These are phyloP conservation scores for Andrena camellia DNA, from an alignment of 2,888 invertebrate species.

Conservation along the genomic window DNA sequence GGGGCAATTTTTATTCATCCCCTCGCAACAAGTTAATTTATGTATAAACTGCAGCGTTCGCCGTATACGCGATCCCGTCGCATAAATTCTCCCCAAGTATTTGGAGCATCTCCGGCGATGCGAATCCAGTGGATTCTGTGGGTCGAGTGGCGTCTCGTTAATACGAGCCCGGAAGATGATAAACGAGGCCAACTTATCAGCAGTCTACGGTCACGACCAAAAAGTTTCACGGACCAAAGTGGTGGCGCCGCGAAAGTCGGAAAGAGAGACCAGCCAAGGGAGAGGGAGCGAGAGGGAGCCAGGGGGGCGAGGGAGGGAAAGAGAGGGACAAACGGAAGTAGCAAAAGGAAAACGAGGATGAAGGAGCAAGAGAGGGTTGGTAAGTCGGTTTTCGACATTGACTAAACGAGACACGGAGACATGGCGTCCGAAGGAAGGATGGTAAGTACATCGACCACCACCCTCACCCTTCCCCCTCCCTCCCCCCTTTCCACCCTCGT, in stretches of 20 bases:
- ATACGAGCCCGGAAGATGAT: conserved; percentile 73
- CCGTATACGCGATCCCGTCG: conserved; percentile 30
- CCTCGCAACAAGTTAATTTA: conserved; percentile 69
- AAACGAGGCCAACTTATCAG: conserved; percentile 76
- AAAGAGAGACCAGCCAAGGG: conserved; percentile 38
- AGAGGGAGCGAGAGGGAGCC: background rate
- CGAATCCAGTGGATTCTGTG: conserved; percentile 71
- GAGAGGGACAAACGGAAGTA: conserved; percentile 45
- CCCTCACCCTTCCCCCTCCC: conserved; percentile 41
- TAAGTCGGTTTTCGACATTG: conserved; percentile 79
- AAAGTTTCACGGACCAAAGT: conserved; percentile 71
- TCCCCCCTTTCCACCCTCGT: conserved; percentile 14
- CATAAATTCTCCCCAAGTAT: conserved; percentile 65
- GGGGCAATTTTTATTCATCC: conserved; percentile 41
- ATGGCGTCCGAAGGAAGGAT: conserved; percentile 76
- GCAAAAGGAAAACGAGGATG: conserved; percentile 49
- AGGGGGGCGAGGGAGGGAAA: background rate
- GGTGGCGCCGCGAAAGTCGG: conserved; percentile 67
- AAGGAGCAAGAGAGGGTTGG: conserved; percentile 58
- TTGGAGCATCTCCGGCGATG: conserved; percentile 66
- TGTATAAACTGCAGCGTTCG: conserved; percentile 40
- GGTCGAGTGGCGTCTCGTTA: conserved; percentile 73
- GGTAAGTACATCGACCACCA: conserved; percentile 72
- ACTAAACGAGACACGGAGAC: conserved; percentile 80
- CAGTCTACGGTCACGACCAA: conserved; percentile 72